A percentile compares a stretch with the other conserved stretches of the same genome.
These are phyloP conservation scores for Salticus scenicus DNA, from an alignment of 2,888 invertebrate species.

Conservation along the genomic window DNA sequence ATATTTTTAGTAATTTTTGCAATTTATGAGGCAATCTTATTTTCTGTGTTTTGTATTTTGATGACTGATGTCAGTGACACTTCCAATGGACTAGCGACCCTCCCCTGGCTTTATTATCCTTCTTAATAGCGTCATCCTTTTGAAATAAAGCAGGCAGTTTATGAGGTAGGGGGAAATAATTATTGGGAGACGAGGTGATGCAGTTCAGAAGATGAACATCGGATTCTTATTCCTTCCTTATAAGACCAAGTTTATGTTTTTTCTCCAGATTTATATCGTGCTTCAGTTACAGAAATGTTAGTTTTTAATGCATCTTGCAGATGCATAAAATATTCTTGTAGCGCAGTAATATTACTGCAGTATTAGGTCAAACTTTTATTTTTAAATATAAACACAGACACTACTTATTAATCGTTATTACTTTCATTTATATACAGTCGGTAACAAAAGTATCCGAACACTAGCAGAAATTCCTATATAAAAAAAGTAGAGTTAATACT, in stretches of 20 bases:
- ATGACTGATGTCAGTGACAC: slow-evolving; percentile 9
- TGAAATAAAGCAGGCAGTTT: slow-evolving; percentile 8
- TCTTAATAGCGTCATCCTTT: not conserved
- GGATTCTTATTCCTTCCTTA: not conserved
- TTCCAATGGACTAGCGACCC: not conserved
- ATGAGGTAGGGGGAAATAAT: slow-evolving; percentile 1
- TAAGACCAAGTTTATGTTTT: not conserved
- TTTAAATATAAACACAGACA: too few relatives aligned
- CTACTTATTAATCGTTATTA: too few relatives aligned
- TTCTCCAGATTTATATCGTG: too few relatives aligned
- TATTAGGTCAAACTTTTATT: too few relatives aligned
- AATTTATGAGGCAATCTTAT: slow-evolving; percentile 16
- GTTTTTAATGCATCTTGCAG: too few relatives aligned
- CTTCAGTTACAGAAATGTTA: too few relatives aligned
- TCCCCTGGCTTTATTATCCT: not conserved
- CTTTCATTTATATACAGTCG: too few relatives aligned
- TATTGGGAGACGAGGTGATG: not conserved
- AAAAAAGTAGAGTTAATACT: too few relatives aligned
- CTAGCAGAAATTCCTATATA: too few relatives aligned
- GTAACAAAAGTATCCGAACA: too few relatives aligned
- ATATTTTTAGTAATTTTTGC: slow-evolving; percentile 15
- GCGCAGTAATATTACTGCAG: too few relatives aligned
- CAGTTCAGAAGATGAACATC: not conserved
- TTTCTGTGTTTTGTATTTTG: slow-evolving; percentile 3
- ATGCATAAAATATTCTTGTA: too few relatives aligned